A percentile compares a stretch with the other conserved stretches of the same genome.
Evolutionary conservation across 2,888 invertebrate species (phyloP).

Genomic region (Machimus rusticus): DNA sequence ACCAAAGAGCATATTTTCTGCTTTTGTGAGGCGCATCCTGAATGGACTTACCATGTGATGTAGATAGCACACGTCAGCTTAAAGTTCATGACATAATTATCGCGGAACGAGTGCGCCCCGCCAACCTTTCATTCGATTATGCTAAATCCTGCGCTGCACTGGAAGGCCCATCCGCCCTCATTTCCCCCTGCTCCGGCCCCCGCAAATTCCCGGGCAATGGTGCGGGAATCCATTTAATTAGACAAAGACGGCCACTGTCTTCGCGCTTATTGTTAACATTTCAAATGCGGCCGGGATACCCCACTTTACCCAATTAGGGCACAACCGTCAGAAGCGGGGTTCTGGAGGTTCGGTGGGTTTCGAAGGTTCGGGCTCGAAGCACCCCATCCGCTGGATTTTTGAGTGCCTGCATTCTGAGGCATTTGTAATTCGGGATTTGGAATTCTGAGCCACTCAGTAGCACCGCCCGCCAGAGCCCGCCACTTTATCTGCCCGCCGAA

Average conservation of each 20-base stretch:
- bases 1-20: slow-evolving; percentile 18
- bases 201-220: neutral
- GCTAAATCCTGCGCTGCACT: neutral
- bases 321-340: neutral
- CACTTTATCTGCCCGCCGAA: neutral
- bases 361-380: neutral
- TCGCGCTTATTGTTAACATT: neutral
- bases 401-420: neutral
- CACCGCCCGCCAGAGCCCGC: neutral
- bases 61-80: slow-evolving; percentile 37
- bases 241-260: neutral
- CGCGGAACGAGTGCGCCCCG: neutral
- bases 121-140: slow-evolving; percentile 16
- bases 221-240: neutral
- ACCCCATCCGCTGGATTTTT: neutral
- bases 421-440: neutral
- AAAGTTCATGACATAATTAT: slow-evolving; percentile 43
- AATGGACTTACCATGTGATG: slow-evolving; percentile 37
- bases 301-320: neutral
- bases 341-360: neutral
- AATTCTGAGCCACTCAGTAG: neutral
- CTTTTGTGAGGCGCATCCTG: slow-evolving; percentile 31
- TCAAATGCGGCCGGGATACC: neutral
- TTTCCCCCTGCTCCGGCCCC: neutral
- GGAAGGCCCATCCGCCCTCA: neutral